Evolutionary conservation across 1,140 invertebrate species (phyloP).

Genomic region (Drosophila biarmipes): DNA sequence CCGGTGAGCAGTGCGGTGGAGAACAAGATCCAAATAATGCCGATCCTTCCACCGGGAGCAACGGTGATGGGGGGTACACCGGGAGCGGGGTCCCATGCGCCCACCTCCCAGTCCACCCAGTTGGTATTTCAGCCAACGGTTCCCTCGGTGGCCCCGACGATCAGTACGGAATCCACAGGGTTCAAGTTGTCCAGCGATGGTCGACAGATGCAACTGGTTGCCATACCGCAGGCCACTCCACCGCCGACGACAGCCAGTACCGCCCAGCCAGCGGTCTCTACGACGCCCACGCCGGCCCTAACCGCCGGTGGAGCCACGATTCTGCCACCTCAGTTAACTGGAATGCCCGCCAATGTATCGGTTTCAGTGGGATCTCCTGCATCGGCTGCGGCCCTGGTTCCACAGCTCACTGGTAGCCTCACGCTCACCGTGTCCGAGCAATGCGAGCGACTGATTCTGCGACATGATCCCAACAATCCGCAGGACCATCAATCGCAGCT

Average conservation of each 20-base stretch:
- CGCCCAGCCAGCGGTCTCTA: constrained; percentile 1
- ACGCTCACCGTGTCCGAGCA: constrained; percentile 81
- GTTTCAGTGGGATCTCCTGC: constrained; percentile 78
- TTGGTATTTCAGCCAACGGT: constrained; percentile 52
- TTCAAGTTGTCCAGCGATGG: constrained; percentile 69
- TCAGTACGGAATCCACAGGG: constrained; percentile 36
- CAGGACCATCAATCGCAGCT: constrained; percentile 83
- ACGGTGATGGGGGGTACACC: constrained; percentile 67
- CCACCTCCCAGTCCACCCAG: constrained; percentile 40
- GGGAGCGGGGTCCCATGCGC: constrained; percentile 16
- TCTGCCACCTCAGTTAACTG: constrained; percentile 70
- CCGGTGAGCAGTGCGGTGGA: constrained; percentile 70
- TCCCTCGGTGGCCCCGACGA: constrained; percentile 35
- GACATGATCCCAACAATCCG: constrained; percentile 80
- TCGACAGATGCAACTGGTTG: constrained; percentile 76
- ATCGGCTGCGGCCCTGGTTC: constrained; percentile 70
- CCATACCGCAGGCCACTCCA: constrained; percentile 61
- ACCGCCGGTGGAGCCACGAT: constrained; percentile 63
- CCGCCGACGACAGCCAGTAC: constrained; percentile 10
- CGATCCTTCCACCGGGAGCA: constrained; percentile 69
- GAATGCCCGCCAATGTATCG: constrained; percentile 75
- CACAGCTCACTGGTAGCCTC: constrained; percentile 79
- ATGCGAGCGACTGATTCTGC: constrained; percentile 76
- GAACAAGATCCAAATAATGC: constrained; percentile 84
- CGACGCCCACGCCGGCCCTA: constrained; percentile 19